Base-by-base conservation (phyloP, 2,888 invertebrate genomes). In the Aspidiotus rigidus region DNA sequence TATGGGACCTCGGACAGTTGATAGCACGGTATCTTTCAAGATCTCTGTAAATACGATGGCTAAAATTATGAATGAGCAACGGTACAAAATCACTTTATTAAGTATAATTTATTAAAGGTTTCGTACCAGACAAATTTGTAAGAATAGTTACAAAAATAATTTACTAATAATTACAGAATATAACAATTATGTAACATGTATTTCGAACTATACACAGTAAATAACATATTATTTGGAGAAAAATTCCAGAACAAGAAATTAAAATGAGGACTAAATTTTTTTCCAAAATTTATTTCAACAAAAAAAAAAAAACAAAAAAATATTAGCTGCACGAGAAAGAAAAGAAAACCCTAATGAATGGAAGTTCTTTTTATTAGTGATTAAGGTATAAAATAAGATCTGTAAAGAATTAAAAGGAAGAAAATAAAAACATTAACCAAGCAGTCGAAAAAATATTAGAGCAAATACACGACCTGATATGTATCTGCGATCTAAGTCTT, bases 401-500 rank as follows among this genome's bases (percentile, higher is more conserved):
- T 56, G 7, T 10, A 17, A 59, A 16, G 39, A 59, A 59, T 59
- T 28, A 59, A 28, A 53, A 28, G 28, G 39, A 56, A 40, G 39
- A 54, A 64, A 56, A 64, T 15, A 41, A 42, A 64, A 11, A n/a
- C 49, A 64, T 55, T 55, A 64, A 64, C 28, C 40, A 64, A 64
- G 64, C 64, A 64, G 64, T 64, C 64, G 56, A 39, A 55, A 56
- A 40, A 56, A 42, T 64, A 64, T 64, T 64, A 64, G 56, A 55
- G 56, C 56, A 55, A 64, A 64, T 56, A 56, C 55, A 55, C 55
- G 41, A 40, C n/a, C 15, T 64, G 64, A 64, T 64, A 64, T 64
- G 64, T 64, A 64, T 41, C 64, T 64, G 64, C 64, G 56, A 56
- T 56, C 64, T 64, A 64, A 64, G 64, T 64, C 64, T 64, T 64